phyloP scores from a whole-genome alignment of 2,113 vertebrate genomes.

The Orientallactaga bullata region DNA sequence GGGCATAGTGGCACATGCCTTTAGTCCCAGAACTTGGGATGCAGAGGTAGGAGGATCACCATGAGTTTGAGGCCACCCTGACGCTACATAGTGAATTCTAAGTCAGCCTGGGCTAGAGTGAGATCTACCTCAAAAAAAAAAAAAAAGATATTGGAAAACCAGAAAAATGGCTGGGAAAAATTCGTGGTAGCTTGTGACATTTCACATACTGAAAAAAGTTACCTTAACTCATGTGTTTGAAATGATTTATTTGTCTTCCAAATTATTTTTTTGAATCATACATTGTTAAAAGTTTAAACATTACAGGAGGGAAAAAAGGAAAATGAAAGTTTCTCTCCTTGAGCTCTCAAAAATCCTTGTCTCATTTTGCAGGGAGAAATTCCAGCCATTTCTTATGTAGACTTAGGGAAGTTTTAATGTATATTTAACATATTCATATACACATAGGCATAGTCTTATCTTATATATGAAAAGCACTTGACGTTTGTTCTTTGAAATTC shows the following conservation, averaged over 20 bases:
- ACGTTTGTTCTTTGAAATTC: constrained; percentile 72
- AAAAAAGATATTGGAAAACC: no score
- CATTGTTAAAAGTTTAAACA: constrained; percentile 57
- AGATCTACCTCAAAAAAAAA: no score
- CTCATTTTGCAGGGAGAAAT: constrained; percentile 47
- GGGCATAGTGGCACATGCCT: no score
- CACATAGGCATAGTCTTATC: constrained; percentile 35
- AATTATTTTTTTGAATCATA: constrained; percentile 68
- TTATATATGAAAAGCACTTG: constrained; percentile 61
- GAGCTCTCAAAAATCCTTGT: constrained; percentile 43
- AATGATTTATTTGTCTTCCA: constrained; percentile 69
- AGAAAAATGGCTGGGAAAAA: no score
- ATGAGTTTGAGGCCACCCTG: no score
- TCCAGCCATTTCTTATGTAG: constrained; percentile 56
- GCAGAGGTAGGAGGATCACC: no score
- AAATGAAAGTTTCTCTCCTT: constrained; percentile 46
- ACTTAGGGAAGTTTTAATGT: constrained; percentile 49
- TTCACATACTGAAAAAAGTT: constrained; percentile 46
- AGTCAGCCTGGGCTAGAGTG: no score
- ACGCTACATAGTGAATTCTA: no score
- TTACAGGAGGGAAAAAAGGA: constrained; percentile 27
- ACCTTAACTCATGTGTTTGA: constrained; percentile 60
- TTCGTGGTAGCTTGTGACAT: no score
- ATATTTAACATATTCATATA: constrained; percentile 73
- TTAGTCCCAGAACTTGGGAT: no score